phyloP scores from a whole-genome alignment of 1,140 invertebrate genomes.

The Cephus cinctus region DNA sequence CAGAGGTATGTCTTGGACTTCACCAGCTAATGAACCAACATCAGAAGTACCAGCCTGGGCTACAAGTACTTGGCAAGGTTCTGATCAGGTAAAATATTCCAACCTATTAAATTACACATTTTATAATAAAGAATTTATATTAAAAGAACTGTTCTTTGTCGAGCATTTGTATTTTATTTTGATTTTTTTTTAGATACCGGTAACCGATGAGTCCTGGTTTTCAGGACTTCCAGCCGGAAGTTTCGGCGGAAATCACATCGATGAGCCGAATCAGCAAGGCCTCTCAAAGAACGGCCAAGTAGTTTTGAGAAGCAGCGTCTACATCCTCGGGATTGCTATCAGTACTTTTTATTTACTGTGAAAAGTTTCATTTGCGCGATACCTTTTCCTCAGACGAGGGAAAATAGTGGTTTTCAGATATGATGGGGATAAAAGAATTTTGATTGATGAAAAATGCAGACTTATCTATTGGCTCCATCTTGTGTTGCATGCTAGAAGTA shows the following conservation, averaged over 20 bases:
- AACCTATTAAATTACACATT: constrained; percentile 9
- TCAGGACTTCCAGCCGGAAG: constrained; percentile 54
- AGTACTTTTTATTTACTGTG: too few species aligned
- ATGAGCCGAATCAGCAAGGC: constrained; percentile 64
- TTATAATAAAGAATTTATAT: constrained; percentile 8
- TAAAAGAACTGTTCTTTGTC: too few species aligned
- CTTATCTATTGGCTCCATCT: too few species aligned
- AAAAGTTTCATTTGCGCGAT: too few species aligned
- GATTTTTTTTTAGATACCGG: constrained; percentile 25
- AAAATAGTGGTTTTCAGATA: too few species aligned
- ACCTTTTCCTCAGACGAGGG: too few species aligned
- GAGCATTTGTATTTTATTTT: background rate
- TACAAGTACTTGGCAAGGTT: constrained; percentile 40
- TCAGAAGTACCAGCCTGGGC: constrained; percentile 50
- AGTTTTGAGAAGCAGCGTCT: constrained; percentile 10
- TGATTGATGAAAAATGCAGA: too few species aligned
- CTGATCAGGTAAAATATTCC: constrained; percentile 21
- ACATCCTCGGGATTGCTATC: too few species aligned
- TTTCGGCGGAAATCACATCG: constrained; percentile 58
- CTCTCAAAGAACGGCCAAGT: constrained; percentile 39
- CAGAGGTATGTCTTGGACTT: constrained; percentile 50
- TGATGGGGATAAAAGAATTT: too few species aligned
- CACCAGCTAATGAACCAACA: constrained; percentile 26
- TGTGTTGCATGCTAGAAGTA: too few species aligned
- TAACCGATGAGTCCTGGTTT: constrained; percentile 54